These are phyloP conservation scores for Peromyscus polionotus DNA, from an alignment of 2,113 vertebrate genomes.

Conservation along the genomic window DNA sequence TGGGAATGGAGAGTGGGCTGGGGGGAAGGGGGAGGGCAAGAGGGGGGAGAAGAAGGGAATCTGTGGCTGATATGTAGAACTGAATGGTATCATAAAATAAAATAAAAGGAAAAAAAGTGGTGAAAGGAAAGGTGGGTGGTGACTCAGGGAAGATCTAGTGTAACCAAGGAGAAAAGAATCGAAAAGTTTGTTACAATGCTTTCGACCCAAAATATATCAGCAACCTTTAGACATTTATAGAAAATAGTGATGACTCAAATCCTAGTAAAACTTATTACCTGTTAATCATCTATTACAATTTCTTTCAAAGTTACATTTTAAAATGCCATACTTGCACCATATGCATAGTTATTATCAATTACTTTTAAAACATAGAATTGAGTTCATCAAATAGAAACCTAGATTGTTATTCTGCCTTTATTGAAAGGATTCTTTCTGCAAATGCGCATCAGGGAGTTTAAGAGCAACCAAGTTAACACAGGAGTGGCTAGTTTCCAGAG, in stretches of 20 bases:
- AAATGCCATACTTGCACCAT: background rate
- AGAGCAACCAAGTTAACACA: background rate
- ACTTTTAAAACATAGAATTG: constrained; percentile 10
- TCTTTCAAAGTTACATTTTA: constrained; percentile 25
- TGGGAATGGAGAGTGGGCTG: no score
- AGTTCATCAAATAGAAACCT: background rate
- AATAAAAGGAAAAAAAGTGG: background rate
- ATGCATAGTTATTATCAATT: background rate
- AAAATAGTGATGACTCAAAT: background rate
- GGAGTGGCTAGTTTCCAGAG: background rate
- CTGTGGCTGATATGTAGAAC: no score
- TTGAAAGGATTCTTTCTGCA: background rate
- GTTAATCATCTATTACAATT: background rate
- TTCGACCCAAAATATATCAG: background rate
- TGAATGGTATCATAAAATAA: no score
- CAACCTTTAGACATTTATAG: background rate
- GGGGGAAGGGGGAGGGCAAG: no score
- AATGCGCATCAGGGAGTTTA: background rate
- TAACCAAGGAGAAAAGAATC: background rate
- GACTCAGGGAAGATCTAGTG: background rate
- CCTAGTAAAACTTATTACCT: constrained; percentile 10
- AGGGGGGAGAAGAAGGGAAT: no score
- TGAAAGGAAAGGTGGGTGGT: background rate
- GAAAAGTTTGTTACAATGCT: background rate
- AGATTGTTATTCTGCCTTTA: background rate